These are phyloP conservation scores for Trichechus manatus DNA, from an alignment of 2,113 vertebrate species.

Conservation along the genomic window DNA sequence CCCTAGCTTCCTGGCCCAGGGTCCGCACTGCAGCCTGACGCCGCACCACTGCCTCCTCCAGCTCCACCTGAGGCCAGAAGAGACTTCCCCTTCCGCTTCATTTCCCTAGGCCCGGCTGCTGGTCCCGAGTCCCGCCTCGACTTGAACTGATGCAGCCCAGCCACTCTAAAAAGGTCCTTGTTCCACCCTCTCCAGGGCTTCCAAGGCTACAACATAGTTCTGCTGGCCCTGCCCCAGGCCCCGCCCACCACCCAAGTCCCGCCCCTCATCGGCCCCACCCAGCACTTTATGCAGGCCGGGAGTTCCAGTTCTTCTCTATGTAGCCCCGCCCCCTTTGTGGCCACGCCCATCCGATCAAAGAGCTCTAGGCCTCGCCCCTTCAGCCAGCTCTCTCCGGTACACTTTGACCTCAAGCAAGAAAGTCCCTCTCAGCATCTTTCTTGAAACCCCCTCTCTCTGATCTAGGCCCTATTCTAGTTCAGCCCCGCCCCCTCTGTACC, in stretches of 20 bases:
- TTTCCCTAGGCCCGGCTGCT: no score
- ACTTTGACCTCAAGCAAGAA: neutral
- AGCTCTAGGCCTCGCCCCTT: rapidly evolving
- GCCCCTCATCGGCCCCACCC: neutral
- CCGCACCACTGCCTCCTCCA: constrained; percentile 91
- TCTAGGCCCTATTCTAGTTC: neutral
- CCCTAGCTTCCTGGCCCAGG: constrained; percentile 76
- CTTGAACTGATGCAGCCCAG: neutral
- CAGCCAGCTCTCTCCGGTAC: rapidly evolving
- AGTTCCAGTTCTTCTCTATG: no score
- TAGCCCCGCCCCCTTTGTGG: no score
- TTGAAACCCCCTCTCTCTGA: rapidly evolving
- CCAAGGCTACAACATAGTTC: neutral
- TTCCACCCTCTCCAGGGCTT: neutral
- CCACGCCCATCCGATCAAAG: neutral
- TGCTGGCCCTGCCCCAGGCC: neutral
- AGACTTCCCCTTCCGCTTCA: neutral
- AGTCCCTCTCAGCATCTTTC: neutral
- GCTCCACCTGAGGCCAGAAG: constrained; percentile 88
- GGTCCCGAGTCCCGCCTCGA: neutral
- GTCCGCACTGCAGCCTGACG: constrained; percentile 85
- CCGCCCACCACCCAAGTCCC: no score
- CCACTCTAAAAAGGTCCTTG: neutral
- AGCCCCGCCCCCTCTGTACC: neutral
- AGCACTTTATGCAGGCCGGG: no score